Conservation (phyloP, 2,797 vertebrate genomes). For the Diplodus puntazzo region DNA sequence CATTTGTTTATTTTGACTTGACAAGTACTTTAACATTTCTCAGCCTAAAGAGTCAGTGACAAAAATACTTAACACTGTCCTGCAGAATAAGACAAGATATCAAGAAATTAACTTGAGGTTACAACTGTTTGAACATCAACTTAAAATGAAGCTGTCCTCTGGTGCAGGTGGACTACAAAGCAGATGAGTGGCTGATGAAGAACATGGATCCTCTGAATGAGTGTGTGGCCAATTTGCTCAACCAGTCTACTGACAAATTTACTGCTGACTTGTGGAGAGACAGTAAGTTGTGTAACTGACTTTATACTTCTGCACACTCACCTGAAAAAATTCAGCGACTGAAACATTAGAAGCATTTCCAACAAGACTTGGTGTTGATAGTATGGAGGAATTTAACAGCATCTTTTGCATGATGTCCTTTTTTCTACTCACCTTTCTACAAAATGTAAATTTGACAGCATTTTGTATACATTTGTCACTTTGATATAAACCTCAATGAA, state of each 20-base stretch:
- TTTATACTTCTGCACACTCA: not conserved
- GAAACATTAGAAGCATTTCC: not conserved
- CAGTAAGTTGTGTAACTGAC: constrained; percentile 79
- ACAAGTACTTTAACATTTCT: not conserved
- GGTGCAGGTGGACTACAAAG: constrained; percentile 96
- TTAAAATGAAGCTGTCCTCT: not conserved
- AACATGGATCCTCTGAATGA: constrained; percentile 99
- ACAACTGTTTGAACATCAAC: not conserved
- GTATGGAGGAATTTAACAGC: not conserved
- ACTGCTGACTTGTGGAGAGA: constrained; percentile 96
- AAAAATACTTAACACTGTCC: not conserved
- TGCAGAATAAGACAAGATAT: not conserved
- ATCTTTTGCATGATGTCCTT: not conserved
- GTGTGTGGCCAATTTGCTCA: constrained; percentile 93
- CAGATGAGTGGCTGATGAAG: constrained; percentile 97
- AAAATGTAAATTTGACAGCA: not conserved
- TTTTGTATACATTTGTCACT: not conserved
- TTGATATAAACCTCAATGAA: not conserved
- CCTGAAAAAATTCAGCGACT: not conserved
- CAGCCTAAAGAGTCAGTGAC: not conserved
- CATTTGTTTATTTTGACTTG: not conserved
- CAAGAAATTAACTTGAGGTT: not conserved
- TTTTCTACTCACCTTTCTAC: not conserved
- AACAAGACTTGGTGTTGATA: not conserved
- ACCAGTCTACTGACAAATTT: constrained; percentile 96